A percentile compares a stretch with the other conserved stretches of the same genome.
Conservation (phyloP, 2,888 invertebrate genomes). For the Baronia brevicornis region DNA sequence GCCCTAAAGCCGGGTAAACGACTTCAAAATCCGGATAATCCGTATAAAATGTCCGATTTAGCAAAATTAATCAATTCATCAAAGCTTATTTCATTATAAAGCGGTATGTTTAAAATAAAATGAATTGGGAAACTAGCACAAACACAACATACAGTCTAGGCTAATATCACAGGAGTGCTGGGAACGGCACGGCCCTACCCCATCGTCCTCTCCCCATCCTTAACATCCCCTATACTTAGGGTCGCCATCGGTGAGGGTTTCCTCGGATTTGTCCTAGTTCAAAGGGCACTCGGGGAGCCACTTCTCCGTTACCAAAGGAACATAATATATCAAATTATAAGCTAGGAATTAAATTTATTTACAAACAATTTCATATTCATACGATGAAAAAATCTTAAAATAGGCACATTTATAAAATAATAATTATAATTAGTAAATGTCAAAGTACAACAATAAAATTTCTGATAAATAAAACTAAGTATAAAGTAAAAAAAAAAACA, state of each 20-base stretch:
- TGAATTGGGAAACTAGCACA: conserved; percentile 68
- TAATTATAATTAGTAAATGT: too few species aligned
- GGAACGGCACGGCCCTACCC: conserved; percentile 60
- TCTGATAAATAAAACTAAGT: too few species aligned
- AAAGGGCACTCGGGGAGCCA: too few species aligned
- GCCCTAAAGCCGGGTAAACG: conserved; percentile 51
- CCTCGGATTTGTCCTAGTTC: too few species aligned
- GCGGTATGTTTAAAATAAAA: conserved; percentile 59
- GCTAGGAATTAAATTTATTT: too few species aligned
- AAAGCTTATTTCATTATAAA: conserved; percentile 50
- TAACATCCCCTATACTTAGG: conserved; percentile 21
- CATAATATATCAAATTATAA: too few species aligned
- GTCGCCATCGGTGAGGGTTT: conserved; percentile 21
- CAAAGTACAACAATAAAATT: too few species aligned
- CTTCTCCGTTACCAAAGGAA: too few species aligned
- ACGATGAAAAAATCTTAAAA: too few species aligned
- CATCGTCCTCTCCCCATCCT: conserved; percentile 26
- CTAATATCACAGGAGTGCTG: conserved; percentile 76
- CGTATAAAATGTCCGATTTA: conserved; percentile 61
- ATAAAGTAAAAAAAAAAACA: too few species aligned
- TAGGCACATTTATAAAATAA: too few species aligned
- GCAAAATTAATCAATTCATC: conserved; percentile 47
- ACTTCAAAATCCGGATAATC: conserved; percentile 55
- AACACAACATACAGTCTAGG: conserved; percentile 73
- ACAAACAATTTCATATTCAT: too few species aligned